A percentile compares a stretch with the other conserved stretches of the same genome.
Evolutionary conservation across 1,140 invertebrate species (phyloP).

Genomic region (Mercenaria mercenaria): DNA sequence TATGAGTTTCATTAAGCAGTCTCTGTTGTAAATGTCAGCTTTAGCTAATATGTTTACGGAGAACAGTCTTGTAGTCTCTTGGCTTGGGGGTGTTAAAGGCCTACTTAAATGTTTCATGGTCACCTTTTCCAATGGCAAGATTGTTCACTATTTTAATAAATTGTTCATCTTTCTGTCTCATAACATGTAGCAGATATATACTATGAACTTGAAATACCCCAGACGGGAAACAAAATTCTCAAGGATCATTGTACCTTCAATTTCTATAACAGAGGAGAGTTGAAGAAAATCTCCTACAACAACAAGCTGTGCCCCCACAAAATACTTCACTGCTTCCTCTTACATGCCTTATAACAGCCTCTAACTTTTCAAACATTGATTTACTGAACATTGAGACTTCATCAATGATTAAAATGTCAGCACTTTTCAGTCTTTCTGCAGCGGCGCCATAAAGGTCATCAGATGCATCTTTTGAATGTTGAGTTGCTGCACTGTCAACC

Average conservation of each 20-base stretch:
- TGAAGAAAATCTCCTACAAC: constrained; percentile 33
- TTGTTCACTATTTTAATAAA: constrained; percentile 10
- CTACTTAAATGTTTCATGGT: constrained; percentile 26
- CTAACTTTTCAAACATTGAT: constrained; percentile 42
- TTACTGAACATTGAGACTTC: constrained; percentile 38
- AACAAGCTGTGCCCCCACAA: constrained; percentile 9
- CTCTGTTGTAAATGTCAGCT: constrained; percentile 26
- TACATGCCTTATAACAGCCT: constrained; percentile 13
- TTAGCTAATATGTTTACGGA: constrained; percentile 11
- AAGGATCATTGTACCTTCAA: constrained; percentile 15
- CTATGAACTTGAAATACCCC: constrained; percentile 6
- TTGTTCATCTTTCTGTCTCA: constrained; percentile 28
- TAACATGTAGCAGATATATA: not conserved
- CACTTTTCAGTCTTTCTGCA: constrained; percentile 5
- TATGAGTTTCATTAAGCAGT: constrained; percentile 28
- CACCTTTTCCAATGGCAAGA: not conserved
- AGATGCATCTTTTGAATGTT: not conserved
- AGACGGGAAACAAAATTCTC: constrained; percentile 41
- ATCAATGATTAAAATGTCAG: constrained; percentile 39
- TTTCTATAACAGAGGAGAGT: constrained; percentile 45
- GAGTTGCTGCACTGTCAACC: constrained; percentile 4
- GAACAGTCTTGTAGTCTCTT: constrained; percentile 25
- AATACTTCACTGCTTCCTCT: not conserved
- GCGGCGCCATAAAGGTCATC: constrained; percentile 4
- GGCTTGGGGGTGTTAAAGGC: constrained; percentile 2